Percentiles rank a stretch among this genome's conserved stretches.
Evolutionary conservation across 2,888 invertebrate genomes (phyloP).

Genomic region (Cataglyphis albicans): DNA sequence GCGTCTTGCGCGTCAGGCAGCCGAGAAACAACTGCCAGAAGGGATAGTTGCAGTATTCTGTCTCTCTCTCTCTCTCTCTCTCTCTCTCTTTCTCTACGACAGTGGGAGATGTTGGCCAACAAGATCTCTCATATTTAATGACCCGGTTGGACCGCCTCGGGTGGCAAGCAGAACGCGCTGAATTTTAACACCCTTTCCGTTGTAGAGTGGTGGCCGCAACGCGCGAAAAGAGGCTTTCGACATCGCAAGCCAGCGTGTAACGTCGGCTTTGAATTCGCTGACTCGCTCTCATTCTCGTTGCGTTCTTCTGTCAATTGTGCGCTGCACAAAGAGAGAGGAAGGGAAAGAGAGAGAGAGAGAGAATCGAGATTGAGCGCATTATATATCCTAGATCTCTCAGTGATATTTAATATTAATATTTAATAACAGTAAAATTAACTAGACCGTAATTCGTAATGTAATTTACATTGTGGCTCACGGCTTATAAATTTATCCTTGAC

Average conservation of each 20-base stretch:
- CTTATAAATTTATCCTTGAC: constrained; percentile 23
- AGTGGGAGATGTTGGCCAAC: constrained; percentile 67
- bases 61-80: constrained; percentile 49
- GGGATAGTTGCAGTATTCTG: constrained; percentile 44
- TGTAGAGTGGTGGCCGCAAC: constrained; percentile 42
- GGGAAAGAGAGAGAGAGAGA: background rate
- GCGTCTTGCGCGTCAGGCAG: constrained; percentile 73
- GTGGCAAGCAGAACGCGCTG: constrained; percentile 78
- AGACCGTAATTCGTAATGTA: constrained; percentile 14
- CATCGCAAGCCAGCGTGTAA: constrained; percentile 50
- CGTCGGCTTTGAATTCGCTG: constrained; percentile 65
- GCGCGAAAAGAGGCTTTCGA: constrained; percentile 65
- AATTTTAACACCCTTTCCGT: constrained; percentile 77
- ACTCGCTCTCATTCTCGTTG: constrained; percentile 46
- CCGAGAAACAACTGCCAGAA: constrained; percentile 72
- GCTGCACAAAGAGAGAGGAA: background rate
- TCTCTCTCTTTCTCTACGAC: constrained; percentile 10
- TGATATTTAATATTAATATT: constrained; percentile 43
- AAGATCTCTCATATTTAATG: constrained; percentile 83
- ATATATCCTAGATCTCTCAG: constrained; percentile 19
- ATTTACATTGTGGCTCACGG: constrained; percentile 42
- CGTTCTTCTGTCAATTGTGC: constrained; percentile 23
- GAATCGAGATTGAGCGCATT: background rate
- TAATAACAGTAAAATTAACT: constrained; percentile 43
- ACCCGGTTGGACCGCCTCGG: constrained; percentile 78